Evolutionary conservation across 2,797 vertebrate species (phyloP), one percentile per base, ranked within the genome.

Genomic region (Parambassis ranga): DNA sequence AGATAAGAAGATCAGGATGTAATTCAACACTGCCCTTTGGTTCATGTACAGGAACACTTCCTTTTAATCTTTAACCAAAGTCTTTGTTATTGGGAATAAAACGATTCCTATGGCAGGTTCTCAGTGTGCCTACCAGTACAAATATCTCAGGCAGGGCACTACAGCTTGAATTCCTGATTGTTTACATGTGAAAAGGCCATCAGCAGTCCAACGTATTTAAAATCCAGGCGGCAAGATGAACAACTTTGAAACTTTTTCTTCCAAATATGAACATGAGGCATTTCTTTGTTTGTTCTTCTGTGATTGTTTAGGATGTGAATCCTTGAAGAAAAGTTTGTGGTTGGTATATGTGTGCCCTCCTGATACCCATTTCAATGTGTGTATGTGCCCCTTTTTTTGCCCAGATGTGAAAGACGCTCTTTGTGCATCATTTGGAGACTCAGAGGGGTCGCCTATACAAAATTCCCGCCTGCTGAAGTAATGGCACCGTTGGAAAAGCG

Each of bases 391-490:
- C 79, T 84, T 81, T 81, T 84, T 81, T 75, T 90, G 86, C 82
- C 87, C 73, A 84, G 76, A 86, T 86, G 87, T 93, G 88, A 94
- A 94, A 92, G 92, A 79, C 75, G 11, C 73, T 88, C 92, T 90
- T 94, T 94, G 92, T 94, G 85, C 43, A 65, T 87, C 87, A 77
- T 72, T 89, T 74, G 79, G 87, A 91, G 82, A 78, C 87, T 91
- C 74, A 7, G 77, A 90, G 79, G 89, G 92, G 92, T 94, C 91
- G 92, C 90, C 91, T 92, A 90, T 93, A 91, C 91, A 89, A 88
- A 96, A 98, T 97, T 97, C 96, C 91, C 95, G 89, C 92, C 89
- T 87, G 92, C 94, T 97, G 95, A 97, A 97, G 95, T 98, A 96
- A 98, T 96, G 92, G 91, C 90, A 92, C 88, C 86, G 87, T 92